phyloP scores from a whole-genome alignment of 2,113 vertebrate species.

The Mirounga angustirostris region DNA sequence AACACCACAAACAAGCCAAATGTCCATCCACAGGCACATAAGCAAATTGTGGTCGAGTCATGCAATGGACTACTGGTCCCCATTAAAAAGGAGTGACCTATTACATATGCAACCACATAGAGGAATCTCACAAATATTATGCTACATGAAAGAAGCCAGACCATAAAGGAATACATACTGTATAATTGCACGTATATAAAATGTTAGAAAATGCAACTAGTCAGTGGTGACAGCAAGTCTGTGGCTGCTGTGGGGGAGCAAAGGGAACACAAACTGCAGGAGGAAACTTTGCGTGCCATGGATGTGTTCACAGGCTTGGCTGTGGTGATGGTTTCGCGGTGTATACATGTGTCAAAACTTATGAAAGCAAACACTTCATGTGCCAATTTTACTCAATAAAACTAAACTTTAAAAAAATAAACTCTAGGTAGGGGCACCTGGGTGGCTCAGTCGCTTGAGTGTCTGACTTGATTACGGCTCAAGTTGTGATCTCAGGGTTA shows the following conservation, averaged over 20 bases:
- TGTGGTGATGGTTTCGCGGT: background rate
- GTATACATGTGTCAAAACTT: background rate
- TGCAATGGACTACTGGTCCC: background rate
- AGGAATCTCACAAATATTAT: background rate
- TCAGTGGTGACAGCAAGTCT: background rate
- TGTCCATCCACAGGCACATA: background rate
- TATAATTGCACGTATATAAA: background rate
- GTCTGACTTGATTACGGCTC: background rate
- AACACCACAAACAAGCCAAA: background rate
- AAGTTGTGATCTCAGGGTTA: background rate
- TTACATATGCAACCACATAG: no score
- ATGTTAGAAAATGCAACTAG: background rate
- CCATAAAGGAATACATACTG: background rate
- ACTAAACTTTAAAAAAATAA: background rate
- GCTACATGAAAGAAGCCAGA: background rate
- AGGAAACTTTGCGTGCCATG: background rate
- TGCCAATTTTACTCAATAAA: background rate
- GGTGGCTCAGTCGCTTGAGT: background rate
- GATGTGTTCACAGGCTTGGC: background rate
- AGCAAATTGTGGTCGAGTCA: background rate
- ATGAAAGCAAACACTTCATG: background rate
- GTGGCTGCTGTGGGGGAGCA: background rate
- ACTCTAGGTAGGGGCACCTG: background rate
- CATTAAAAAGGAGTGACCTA: background rate
- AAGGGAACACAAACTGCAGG: background rate